Base-by-base conservation (phyloP, 2,113 vertebrate species). In the Campylomormyrus numenius region DNA sequence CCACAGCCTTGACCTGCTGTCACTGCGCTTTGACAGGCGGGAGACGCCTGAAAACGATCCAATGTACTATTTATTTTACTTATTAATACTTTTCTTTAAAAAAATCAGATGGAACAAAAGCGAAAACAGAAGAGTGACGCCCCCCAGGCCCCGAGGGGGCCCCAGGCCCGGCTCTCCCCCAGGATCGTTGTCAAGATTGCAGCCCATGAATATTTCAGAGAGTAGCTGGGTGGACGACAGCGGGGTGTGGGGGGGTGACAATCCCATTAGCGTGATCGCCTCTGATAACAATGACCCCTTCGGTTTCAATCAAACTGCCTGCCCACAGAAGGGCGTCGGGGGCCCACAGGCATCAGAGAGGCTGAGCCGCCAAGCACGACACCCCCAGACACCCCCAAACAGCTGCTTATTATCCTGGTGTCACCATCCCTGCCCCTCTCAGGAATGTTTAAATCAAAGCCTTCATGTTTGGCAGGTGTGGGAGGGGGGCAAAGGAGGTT, bases 331-430 rank as follows among this genome's bases (percentile, higher is more conserved):
- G 35, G 88, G 90, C 90, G 88, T 62, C 24, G 88, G 90, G 89
- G 77, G 27, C 31, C 87, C 10, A 52, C 62, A 27, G 87, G 52
- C 66, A 42, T 10, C 31, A 89, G 93, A 93, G 94, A 93, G 94
- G 94, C 96, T 95, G 93, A 93, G 95, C 94, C 92, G 88, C 93
- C 91, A 96, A 95, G 95, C 95, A 91, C 94, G 96, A 97, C 96
- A 96, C 93, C 94, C 93, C 95, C 94, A 96, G 96, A 97, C 96
- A 96, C 93, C 94, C 93, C 95, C 94, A 96, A 96, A 97, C 95
- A 96, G 95, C 93, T 96, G 93, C 93, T 95, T 95, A 96, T 97
- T 97, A 97, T 95, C 94, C 91, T 94, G 94, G 93, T 96, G 96
- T 96, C 96, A 97, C 94, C 93, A 94, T 92, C 92, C 94, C 93